Evolutionary conservation across 2,113 vertebrate genomes (phyloP), one percentile per base, ranked within the genome.

Genomic region (Chionis minor): DNA sequence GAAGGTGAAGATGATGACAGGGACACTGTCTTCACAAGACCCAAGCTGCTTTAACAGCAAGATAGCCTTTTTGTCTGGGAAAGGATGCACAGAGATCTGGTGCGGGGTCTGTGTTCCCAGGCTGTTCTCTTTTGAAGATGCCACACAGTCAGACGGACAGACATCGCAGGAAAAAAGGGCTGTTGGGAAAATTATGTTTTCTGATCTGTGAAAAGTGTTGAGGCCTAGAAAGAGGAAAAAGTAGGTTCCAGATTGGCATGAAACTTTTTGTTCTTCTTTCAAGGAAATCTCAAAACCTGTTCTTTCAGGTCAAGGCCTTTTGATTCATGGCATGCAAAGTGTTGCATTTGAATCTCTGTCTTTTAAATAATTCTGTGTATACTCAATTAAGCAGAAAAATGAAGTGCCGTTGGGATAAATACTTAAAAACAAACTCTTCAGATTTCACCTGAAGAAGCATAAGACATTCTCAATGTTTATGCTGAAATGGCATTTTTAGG

Each of bases 1-100:
- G 70, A 26, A 28, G 10, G 4, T 65, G 49, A 59, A n/a, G n/a
- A 4, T 7, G 26, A 12, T 78, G 69, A 55, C 0, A 0, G 28
- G 12, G 45, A 66, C 27, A 10, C 3, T 42, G 42, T 45, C 49
- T 94, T 84, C 33, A 16, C 26, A 51, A 90, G 58, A 35, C 16
- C 32, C 8, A 17, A 69, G 23, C 33, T 77, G 44, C 59, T 77
- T 65, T 81, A 61, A 40, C 27, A 66, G 44, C 42, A 63, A 42
- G 26, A 18, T 14, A 24, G 33, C 6, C 30, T 38, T 81, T 81
- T 33, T 42, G 20, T 52, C 24, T 35, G 61, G 44, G 40, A 61
- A 83, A 24, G 35, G n/a, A 27, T 63, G 42, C 27, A 9, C 7
- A 12, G 44, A 67, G 75, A 63, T 51, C 15, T 47, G 11, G 11